Percentiles rank a stretch among this genome's conserved stretches.
These are phyloP conservation scores for Mareca penelope DNA, from an alignment of 2,797 vertebrate genomes.

Conservation along the genomic window DNA sequence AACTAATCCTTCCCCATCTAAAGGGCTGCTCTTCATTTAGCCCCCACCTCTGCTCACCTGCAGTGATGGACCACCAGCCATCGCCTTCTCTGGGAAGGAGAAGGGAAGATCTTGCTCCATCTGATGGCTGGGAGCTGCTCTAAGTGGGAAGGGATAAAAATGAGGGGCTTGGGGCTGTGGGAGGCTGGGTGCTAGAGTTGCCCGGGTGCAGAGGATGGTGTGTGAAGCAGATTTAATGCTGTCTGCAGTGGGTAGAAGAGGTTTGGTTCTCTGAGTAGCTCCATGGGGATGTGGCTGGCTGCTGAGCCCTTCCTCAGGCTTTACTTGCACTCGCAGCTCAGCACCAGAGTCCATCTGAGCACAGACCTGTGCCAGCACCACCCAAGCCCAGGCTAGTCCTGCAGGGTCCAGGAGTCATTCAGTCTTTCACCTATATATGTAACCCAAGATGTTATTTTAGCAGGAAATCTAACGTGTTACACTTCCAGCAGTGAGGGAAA, in stretches of 20 bases:
- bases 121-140: not conserved
- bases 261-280: not conserved
- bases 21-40: not conserved
- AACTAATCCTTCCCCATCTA: accelerated
- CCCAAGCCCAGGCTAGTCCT: accelerated
- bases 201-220: accelerated
- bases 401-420: not conserved
- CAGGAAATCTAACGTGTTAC: not conserved
- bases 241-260: not conserved
- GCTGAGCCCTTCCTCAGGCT: not conserved
- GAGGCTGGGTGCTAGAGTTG: not conserved
- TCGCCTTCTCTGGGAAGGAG: not conserved
- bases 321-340: accelerated
- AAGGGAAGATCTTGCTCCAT: accelerated
- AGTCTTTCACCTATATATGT: not conserved
- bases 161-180: accelerated
- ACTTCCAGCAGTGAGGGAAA: not conserved
- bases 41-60: not conserved
- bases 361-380: not conserved
- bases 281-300: accelerated
- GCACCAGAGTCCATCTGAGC: accelerated
- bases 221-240: accelerated
- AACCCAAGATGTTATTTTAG: not conserved
- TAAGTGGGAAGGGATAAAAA: not conserved
- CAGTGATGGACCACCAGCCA: not conserved